Percentiles rank a stretch among this genome's conserved stretches.
Evolutionary conservation across 2,888 invertebrate genomes (phyloP).

Genomic region (Lasioglossum calceatum): DNA sequence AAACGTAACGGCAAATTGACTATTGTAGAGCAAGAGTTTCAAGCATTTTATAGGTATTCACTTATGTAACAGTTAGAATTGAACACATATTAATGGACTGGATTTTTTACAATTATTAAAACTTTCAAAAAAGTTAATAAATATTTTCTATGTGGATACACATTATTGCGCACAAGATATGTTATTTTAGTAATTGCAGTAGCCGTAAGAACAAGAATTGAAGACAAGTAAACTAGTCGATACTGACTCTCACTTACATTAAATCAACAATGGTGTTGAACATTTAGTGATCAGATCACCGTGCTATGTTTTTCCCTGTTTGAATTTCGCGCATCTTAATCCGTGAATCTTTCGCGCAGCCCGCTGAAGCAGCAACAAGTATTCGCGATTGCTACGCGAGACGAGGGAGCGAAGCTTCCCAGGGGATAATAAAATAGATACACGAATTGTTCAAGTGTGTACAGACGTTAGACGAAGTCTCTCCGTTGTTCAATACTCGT

Average conservation of each 20-base stretch:
- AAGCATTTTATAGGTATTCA: background rate
- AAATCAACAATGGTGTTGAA: background rate
- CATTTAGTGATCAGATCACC: background rate
- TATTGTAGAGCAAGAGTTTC: background rate
- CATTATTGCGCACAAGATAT: too few species aligned
- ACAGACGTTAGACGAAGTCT: conserved; percentile 38
- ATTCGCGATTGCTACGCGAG: background rate
- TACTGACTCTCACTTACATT: background rate
- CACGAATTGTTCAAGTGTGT: conserved; percentile 47
- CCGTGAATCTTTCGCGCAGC: background rate
- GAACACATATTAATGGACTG: background rate
- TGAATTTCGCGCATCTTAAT: conserved; percentile 4
- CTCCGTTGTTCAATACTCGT: conserved; percentile 57
- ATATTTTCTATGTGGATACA: background rate
- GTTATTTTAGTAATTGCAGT: too few species aligned
- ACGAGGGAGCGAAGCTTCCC: conserved; percentile 8
- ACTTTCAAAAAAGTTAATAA: background rate
- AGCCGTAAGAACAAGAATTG: background rate
- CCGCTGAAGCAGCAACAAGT: conserved; percentile 37
- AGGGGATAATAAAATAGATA: conserved; percentile 54
- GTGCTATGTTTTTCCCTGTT: background rate
- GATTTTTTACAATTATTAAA: background rate
- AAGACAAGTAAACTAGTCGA: background rate
- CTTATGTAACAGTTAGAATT: background rate
- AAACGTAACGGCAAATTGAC: background rate